Evolutionary conservation across 2,888 invertebrate genomes (phyloP).

Genomic region (Hydropsyche betteni): DNA sequence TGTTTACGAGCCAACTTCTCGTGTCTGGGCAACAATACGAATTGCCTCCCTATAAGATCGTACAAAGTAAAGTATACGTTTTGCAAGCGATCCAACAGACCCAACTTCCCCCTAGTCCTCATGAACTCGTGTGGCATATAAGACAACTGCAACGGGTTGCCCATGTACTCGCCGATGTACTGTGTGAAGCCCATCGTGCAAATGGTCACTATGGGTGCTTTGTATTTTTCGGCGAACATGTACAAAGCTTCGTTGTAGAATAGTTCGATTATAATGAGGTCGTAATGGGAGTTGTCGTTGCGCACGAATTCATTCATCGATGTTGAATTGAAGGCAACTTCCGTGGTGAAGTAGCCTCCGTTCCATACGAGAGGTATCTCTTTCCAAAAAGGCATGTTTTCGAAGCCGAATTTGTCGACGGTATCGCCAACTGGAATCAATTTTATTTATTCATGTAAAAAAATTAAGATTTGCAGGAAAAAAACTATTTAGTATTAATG

Average conservation of each 20-base stretch:
- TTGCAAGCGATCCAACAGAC: constrained; percentile 59
- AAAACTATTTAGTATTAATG: no score
- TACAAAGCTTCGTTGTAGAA: constrained; percentile 55
- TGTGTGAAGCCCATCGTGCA: constrained; percentile 52
- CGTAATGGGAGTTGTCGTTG: constrained; percentile 53
- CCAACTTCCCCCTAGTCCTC: constrained; percentile 59
- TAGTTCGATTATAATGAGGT: constrained; percentile 54
- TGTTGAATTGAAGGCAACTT: constrained; percentile 50
- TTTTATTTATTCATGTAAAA: no score
- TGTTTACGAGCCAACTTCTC: constrained; percentile 56
- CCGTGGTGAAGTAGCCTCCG: constrained; percentile 56
- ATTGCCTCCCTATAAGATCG: constrained; percentile 56
- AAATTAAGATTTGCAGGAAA: no score
- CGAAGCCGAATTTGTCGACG: constrained; percentile 47
- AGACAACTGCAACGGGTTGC: constrained; percentile 54
- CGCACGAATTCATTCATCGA: constrained; percentile 51
- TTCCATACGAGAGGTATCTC: constrained; percentile 57
- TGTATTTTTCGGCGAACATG: constrained; percentile 54
- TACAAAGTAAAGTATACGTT: constrained; percentile 58
- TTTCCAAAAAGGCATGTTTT: constrained; percentile 46
- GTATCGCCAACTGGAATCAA: constrained; percentile 48
- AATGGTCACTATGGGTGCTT: constrained; percentile 52
- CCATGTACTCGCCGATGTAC: constrained; percentile 52
- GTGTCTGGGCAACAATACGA: constrained; percentile 57
- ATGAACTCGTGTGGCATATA: constrained; percentile 62